phyloP scores from a whole-genome alignment of 1,140 invertebrate species.

The Melitaea cinxia region DNA sequence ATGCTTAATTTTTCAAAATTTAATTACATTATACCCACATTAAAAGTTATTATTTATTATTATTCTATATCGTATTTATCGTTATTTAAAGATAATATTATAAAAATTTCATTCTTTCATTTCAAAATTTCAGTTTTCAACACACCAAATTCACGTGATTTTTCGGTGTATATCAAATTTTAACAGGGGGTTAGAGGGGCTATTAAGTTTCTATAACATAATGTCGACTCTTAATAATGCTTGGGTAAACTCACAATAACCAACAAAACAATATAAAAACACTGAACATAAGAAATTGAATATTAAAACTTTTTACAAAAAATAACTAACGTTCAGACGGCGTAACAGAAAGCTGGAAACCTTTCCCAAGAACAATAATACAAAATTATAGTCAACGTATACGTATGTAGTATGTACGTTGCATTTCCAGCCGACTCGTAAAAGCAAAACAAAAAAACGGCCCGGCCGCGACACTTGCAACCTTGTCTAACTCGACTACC shows the following conservation, averaged over 20 bases:
- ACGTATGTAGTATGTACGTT: constrained; percentile 47
- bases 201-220: too few species aligned
- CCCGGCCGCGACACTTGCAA: constrained; percentile 60
- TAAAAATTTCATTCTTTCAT: too few species aligned
- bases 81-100: too few species aligned
- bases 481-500: constrained; percentile 60
- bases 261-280: background rate
- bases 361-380: constrained; percentile 64
- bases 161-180: too few species aligned
- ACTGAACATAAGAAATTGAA: background rate
- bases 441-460: constrained; percentile 61
- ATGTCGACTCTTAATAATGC: too few species aligned
- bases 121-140: too few species aligned
- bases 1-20: too few species aligned
- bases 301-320: constrained; percentile 22
- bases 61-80: too few species aligned
- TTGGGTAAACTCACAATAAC: background rate
- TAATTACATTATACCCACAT: too few species aligned
- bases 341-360: constrained; percentile 37
- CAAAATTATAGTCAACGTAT: constrained; percentile 48
- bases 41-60: too few species aligned
- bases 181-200: too few species aligned
- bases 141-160: too few species aligned
- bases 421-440: constrained; percentile 66
- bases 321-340: constrained; percentile 32